Conservation (phyloP, 2,888 invertebrate genomes). For the Sphaeridia pumilis region DNA sequence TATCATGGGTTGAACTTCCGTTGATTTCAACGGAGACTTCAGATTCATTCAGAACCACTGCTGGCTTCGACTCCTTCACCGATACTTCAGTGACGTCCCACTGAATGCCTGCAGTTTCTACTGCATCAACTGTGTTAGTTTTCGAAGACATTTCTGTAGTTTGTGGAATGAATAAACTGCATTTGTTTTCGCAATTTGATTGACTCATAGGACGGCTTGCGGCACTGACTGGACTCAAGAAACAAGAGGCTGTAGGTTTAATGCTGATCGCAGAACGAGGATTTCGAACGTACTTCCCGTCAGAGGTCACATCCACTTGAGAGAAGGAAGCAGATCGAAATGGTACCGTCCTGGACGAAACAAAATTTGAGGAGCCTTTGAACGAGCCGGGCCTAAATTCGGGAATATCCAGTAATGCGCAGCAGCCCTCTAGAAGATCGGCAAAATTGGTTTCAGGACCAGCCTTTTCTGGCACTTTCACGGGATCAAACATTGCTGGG, state of each 20-base stretch:
- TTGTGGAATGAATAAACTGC: background rate
- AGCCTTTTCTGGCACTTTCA: background rate
- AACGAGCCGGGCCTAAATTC: background rate
- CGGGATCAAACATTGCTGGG: too few species aligned
- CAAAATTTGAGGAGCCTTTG: background rate
- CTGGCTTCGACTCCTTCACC: background rate
- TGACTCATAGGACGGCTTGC: background rate
- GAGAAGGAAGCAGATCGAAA: constrained; percentile 78
- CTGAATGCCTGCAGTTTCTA: background rate
- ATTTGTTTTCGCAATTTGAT: background rate
- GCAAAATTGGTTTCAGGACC: background rate
- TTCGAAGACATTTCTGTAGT: background rate
- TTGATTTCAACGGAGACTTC: background rate
- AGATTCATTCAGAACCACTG: background rate
- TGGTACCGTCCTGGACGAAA: constrained; percentile 41
- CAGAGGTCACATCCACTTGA: constrained; percentile 63
- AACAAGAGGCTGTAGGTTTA: constrained; percentile 36
- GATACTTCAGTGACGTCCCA: too few species aligned
- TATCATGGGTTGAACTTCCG: background rate
- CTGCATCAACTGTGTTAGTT: background rate
- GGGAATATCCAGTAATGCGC: background rate
- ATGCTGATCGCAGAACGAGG: constrained; percentile 33
- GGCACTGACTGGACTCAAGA: constrained; percentile 13
- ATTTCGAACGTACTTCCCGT: constrained; percentile 45
- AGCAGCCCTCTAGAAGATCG: background rate